These are phyloP conservation scores for Trileptium ribeirensis DNA, from an alignment of 2,888 invertebrate genomes.

Conservation along the genomic window DNA sequence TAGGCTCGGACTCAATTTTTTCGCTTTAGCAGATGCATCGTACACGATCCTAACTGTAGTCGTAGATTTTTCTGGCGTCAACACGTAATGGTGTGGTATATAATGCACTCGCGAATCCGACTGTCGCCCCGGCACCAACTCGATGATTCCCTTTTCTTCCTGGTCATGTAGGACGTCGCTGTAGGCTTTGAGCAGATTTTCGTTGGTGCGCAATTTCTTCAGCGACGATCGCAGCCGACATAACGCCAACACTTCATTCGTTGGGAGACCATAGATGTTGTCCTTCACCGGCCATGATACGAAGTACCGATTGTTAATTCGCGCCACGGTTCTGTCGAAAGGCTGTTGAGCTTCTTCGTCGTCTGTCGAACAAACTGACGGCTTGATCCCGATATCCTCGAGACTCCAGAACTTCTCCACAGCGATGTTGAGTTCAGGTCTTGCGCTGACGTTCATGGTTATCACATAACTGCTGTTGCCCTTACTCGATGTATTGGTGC, in stretches of 20 bases:
- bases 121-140: not conserved
- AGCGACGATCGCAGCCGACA: not conserved
- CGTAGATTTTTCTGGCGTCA: constrained; percentile 26
- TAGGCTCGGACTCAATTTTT: constrained; percentile 18
- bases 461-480: not conserved
- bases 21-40: constrained; percentile 33
- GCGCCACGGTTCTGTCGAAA: not conserved
- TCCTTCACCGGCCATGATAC: not conserved
- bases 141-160: constrained; percentile 22
- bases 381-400: not conserved
- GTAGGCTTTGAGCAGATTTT: constrained; percentile 19
- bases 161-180: constrained; percentile 20
- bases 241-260: not conserved
- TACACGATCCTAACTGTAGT: constrained; percentile 39
- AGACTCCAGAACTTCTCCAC: not conserved
- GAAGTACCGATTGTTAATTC: not conserved
- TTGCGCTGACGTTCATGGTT: not conserved
- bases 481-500: not conserved
- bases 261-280: not conserved
- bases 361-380: not conserved
- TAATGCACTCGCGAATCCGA: constrained; percentile 24
- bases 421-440: not conserved
- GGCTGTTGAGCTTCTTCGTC: not conserved
- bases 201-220: not conserved
- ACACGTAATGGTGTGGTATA: constrained; percentile 33